Evolutionary conservation across 2,797 vertebrate genomes (phyloP).

Genomic region (Anabacerthia variegaticeps): DNA sequence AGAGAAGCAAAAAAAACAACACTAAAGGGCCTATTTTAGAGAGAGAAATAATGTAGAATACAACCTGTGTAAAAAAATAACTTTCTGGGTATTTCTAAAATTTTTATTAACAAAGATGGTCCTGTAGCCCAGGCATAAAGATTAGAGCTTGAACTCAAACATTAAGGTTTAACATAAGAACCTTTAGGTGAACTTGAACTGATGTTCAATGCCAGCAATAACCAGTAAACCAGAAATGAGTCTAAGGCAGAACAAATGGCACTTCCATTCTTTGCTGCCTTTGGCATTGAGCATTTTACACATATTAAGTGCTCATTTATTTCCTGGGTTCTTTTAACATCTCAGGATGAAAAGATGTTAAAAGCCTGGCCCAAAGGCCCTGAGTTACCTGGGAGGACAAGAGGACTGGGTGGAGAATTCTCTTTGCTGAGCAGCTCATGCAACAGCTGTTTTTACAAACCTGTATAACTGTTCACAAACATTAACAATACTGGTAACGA

Average conservation of each 20-base stretch:
- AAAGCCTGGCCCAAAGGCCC: neutral
- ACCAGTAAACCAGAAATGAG: neutral
- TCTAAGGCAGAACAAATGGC: neutral
- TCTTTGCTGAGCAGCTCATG: neutral
- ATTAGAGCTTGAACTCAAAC: neutral
- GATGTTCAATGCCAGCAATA: neutral
- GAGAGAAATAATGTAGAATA: neutral
- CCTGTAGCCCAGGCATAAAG: neutral
- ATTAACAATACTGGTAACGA: neutral
- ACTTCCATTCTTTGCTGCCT: neutral
- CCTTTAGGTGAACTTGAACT: neutral
- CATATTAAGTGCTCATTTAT: neutral
- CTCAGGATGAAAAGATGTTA: neutral
- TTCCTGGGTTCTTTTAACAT: neutral
- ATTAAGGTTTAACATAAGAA: neutral
- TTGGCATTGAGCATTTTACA: neutral
- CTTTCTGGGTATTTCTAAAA: neutral
- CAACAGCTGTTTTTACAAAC: neutral
- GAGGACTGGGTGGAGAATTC: neutral
- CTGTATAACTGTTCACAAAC: neutral
- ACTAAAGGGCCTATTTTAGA: neutral
- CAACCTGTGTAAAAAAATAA: neutral
- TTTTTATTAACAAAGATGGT: neutral
- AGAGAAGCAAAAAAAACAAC: neutral
- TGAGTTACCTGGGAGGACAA: neutral